These are phyloP conservation scores for Dioctria linearis DNA, from an alignment of 2,888 invertebrate genomes.

Conservation along the genomic window DNA sequence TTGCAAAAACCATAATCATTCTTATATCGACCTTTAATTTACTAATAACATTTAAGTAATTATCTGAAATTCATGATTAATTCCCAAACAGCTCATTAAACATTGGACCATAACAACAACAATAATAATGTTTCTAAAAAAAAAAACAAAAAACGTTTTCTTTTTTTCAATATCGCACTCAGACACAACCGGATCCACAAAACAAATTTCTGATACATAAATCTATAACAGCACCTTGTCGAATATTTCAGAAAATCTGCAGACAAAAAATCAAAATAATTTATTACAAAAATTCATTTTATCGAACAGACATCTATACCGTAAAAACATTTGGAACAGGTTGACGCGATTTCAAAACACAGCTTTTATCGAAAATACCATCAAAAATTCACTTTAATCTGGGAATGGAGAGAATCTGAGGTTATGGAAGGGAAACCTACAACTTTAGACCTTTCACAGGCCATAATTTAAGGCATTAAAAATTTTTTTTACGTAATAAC, in stretches of 20 bases:
- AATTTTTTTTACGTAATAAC: constrained; percentile 45
- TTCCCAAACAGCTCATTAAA: too few species aligned
- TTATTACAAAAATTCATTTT: constrained; percentile 42
- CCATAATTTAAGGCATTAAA: constrained; percentile 45
- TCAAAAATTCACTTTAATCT: constrained; percentile 41
- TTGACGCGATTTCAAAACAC: constrained; percentile 45
- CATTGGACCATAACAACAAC: too few species aligned
- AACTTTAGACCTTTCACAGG: constrained; percentile 36
- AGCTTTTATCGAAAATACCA: constrained; percentile 25
- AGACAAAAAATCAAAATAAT: constrained; percentile 21
- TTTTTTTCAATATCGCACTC: constrained; percentile 15
- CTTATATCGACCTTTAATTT: too few species aligned
- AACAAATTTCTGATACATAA: constrained; percentile 49
- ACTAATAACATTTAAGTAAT: too few species aligned
- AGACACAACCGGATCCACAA: constrained; percentile 36
- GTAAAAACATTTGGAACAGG: constrained; percentile 39
- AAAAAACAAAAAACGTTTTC: too few species aligned
- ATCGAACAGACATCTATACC: neutral
- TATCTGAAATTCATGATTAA: too few species aligned
- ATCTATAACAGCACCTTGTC: constrained; percentile 48
- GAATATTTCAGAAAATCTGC: constrained; percentile 14
- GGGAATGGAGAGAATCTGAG: constrained; percentile 37
- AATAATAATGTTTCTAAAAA: too few species aligned
- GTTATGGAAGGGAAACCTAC: constrained; percentile 31
- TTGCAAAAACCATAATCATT: too few species aligned